Conservation (phyloP, 2,797 vertebrate species). For the Rhynchotus rufescens region DNA sequence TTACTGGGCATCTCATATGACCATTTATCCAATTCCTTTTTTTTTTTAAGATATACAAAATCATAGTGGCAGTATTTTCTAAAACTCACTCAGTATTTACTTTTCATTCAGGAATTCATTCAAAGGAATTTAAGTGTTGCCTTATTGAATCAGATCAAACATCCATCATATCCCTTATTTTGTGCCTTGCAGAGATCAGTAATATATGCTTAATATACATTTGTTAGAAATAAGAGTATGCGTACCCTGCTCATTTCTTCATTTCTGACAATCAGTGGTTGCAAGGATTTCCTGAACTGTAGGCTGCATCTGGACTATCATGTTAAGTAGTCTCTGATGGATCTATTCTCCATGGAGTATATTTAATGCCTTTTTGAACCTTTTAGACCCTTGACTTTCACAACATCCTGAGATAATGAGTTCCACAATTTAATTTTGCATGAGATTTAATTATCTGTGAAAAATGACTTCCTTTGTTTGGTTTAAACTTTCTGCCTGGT, state of each 20-base stretch:
- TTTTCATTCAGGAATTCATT: neutral
- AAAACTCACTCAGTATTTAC: neutral
- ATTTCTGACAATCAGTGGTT: neutral
- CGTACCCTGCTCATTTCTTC: neutral
- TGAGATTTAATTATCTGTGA: constrained; percentile 34
- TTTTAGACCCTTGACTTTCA: constrained; percentile 38
- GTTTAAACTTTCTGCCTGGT: constrained; percentile 30
- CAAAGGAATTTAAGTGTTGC: neutral
- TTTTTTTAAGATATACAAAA: neutral
- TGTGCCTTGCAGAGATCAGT: neutral
- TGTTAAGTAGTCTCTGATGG: neutral
- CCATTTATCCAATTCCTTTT: neutral
- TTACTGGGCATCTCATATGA: neutral
- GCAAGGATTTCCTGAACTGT: constrained; percentile 1
- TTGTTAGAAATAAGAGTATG: neutral
- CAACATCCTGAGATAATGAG: constrained; percentile 13
- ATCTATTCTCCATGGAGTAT: neutral
- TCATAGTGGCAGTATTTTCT: neutral
- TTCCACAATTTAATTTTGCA: constrained; percentile 30
- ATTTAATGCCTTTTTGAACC: constrained; percentile 3
- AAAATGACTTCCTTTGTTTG: constrained; percentile 49
- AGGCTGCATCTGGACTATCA: neutral
- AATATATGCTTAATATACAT: neutral
- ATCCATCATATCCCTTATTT: neutral
- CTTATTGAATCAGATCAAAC: neutral